A percentile compares a stretch with the other conserved stretches of the same genome.
phyloP scores from a whole-genome alignment of 2,113 vertebrate species.

The Cochlearius cochlearius region DNA sequence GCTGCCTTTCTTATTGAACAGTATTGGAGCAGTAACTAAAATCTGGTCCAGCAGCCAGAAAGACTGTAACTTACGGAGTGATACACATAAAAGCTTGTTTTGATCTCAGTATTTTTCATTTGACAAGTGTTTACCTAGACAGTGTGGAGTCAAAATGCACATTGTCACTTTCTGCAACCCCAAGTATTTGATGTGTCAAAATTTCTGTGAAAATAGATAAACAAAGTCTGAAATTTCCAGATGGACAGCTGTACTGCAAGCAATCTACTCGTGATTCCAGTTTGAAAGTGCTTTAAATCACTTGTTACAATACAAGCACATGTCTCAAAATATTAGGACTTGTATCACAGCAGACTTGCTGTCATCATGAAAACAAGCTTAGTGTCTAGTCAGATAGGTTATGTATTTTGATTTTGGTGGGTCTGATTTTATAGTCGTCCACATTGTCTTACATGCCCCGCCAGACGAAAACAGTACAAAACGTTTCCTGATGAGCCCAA shows the following conservation, averaged over 20 bases:
- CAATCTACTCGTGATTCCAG: neutral
- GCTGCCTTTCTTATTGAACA: neutral
- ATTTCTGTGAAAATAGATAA: neutral
- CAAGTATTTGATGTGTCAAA: neutral
- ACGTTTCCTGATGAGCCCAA: neutral
- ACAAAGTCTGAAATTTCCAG: constrained; percentile 35
- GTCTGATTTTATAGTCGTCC: neutral
- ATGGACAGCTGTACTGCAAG: neutral
- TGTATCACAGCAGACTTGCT: neutral
- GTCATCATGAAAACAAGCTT: neutral
- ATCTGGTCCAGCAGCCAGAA: neutral
- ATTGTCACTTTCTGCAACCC: neutral
- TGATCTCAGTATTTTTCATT: constrained; percentile 6
- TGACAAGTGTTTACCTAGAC: constrained; percentile 25
- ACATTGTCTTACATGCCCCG: neutral
- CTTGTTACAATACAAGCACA: neutral
- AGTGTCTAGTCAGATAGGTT: neutral
- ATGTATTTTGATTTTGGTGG: neutral
- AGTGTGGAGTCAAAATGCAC: neutral
- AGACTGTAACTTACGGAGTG: neutral
- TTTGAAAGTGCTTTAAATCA: neutral
- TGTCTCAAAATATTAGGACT: neutral
- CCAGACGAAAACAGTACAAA: neutral
- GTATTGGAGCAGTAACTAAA: neutral
- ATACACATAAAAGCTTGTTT: neutral